A percentile compares a stretch with the other conserved stretches of the same genome.
phyloP scores from a whole-genome alignment of 2,797 vertebrate genomes.

The Rhyacichthys aspro region DNA sequence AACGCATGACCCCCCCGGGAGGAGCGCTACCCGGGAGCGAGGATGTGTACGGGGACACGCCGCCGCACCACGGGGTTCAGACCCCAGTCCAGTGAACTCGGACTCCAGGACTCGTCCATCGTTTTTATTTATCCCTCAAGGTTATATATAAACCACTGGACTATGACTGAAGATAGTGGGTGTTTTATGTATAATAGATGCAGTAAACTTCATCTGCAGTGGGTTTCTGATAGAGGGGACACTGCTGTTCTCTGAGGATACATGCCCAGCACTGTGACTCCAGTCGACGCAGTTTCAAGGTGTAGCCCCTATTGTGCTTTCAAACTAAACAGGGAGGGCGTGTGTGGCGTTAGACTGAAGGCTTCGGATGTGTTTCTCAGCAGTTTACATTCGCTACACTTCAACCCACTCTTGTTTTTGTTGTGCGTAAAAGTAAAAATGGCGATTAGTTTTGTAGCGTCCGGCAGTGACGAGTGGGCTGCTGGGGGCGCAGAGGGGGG shows the following conservation, averaged over 20 bases:
- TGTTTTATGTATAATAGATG: conserved; percentile 90
- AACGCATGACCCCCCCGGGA: conserved; percentile 98
- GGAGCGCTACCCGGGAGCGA: conserved; percentile 94
- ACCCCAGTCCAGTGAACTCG: conserved; percentile 94
- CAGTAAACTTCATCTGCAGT: conserved; percentile 79
- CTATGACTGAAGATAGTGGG: conserved; percentile 86
- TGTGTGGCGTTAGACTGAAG: conserved; percentile 44
- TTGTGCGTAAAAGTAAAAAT: conserved; percentile 55
- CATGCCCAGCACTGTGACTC: conserved; percentile 87
- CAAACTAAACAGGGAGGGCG: conserved; percentile 73
- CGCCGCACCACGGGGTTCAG: conserved; percentile 97
- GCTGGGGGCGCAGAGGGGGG: conserved; percentile 39
- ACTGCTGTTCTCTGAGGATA: conserved; percentile 79
- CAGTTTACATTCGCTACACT: conserved; percentile 83
- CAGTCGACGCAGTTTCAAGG: conserved; percentile 88
- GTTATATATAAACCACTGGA: conserved; percentile 88
- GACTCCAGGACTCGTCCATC: conserved; percentile 75
- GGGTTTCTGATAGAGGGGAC: conserved; percentile 68
- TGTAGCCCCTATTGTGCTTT: conserved; percentile 86
- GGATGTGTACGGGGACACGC: conserved; percentile 99
- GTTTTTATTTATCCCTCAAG: conserved; percentile 84
- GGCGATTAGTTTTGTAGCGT: conserved; percentile 65
- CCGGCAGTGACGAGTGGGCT: conserved; percentile 50
- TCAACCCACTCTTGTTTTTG: conserved; percentile 41
- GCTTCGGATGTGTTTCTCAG: conserved; percentile 47